These are phyloP conservation scores for Timandra comae DNA, from an alignment of 2,888 invertebrate genomes.

Conservation along the genomic window DNA sequence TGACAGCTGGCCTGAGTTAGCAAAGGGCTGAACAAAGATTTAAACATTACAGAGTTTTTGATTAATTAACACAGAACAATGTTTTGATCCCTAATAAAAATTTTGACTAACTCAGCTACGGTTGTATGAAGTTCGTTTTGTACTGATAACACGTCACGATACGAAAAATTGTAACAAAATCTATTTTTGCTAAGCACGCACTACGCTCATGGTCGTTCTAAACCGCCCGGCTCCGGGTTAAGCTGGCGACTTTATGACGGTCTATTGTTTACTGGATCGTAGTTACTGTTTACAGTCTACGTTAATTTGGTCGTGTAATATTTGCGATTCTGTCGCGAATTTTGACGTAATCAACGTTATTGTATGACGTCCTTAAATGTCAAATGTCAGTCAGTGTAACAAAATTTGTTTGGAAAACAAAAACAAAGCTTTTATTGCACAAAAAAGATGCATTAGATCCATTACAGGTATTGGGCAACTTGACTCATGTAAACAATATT, in stretches of 20 bases:
- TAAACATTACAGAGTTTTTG: slow-evolving; percentile 79
- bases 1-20: slow-evolving; percentile 82
- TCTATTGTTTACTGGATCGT: slow-evolving; percentile 18
- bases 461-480: no score
- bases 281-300: slow-evolving; percentile 5
- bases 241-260: slow-evolving; percentile 24
- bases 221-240: slow-evolving; percentile 49
- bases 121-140: slow-evolving; percentile 49
- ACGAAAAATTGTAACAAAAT: slow-evolving; percentile 61
- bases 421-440: background rate
- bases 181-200: slow-evolving; percentile 71
- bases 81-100: slow-evolving; percentile 34
- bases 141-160: slow-evolving; percentile 63
- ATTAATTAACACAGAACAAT: slow-evolving; percentile 35
- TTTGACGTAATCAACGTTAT: slow-evolving; percentile 37
- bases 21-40: slow-evolving; percentile 78
- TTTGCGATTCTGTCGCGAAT: slow-evolving; percentile 22
- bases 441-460: no score
- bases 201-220: slow-evolving; percentile 53
- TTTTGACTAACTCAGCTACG: slow-evolving; percentile 41
- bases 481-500: no score
- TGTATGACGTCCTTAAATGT: background rate
- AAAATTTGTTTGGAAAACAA: no score
- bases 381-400: slow-evolving; percentile 1
- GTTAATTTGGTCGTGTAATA: slow-evolving; percentile 29